Evolutionary conservation across 2,888 invertebrate genomes (phyloP), one percentile per base, ranked within the genome.

Genomic region (Microplitis deprimator): DNA sequence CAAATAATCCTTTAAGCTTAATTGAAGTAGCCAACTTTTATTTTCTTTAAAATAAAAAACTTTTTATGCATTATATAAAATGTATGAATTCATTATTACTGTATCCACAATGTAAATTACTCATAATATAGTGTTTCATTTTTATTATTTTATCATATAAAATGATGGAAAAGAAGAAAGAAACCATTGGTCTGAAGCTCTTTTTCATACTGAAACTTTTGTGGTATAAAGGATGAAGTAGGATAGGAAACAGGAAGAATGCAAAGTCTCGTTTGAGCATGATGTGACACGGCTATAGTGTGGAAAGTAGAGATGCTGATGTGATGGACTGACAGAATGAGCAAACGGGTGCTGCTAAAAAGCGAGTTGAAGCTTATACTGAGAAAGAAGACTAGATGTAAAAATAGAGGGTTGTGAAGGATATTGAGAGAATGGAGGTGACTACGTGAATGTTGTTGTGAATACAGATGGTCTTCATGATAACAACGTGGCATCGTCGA

Each of bases 391-490:
- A 29, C 3, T 29, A 29, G 29, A 29, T 29, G 29, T 29, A 29
- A 29, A 29, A 29, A 29, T 68, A 60, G 76, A 72, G 73, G 61
- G 75, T 67, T 77, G 79, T 77, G 79, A 69, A 76, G 73, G 73
- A 73, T 73, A 20, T 40, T 20, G 64, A 67, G 74, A 78, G 79
- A 76, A 79, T 79, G 81, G 77, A 77, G 80, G 80, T 77, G 80
- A 74, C 79, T 81, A 85, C 82, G 80, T 82, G 83, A 82, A 84
- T 82, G 82, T 81, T 82, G 82, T 81, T 79, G 86, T 87, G 88
- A 88, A 88, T 88, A 85, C 88, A 88, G 88, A 89, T 88, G 86
- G 88, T 86, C 86, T 82, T 62, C 76, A 76, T 82, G 87, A 88
- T 88, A 88, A 86, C 82, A 79, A 77, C 65, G 64, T 77, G 76